Evolutionary conservation across 2,888 invertebrate species (phyloP), one percentile per base, ranked within the genome.

Genomic region (Macrophya alboannulata): DNA sequence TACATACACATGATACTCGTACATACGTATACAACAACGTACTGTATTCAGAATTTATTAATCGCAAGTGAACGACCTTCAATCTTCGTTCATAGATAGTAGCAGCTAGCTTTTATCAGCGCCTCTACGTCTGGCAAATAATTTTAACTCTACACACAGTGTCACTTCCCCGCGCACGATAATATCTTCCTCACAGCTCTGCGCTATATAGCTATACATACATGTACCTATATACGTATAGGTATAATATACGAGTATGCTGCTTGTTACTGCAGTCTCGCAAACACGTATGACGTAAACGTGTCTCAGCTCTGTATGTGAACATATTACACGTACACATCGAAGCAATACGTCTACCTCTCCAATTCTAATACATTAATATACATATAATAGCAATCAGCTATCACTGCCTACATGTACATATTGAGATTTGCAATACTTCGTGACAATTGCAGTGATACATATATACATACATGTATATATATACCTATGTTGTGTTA

Each of bases 81-180:
- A 55, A 71, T 81, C 62, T 81, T 48, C 37, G 43, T 62, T 21
- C 48, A 68, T 43, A 51, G 68, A 71, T 68, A 71, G 17, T 21
- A 25, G 51, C 31, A 17, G 31, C 10, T n/a, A 12, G 40, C 48
- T 21, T 83, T 83, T 71, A 83, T 83, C 83, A 83, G 83, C 83
- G 83, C 83, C 83, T 83, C 68, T 31, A 40, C 71, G 83, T 83
- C 83, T 83, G 83, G 83, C 68, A 83, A 83, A 83, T 83, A 65
- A 51, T 83, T 68, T 71, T 68, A 71, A 43, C 83, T 83, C 68
- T 43, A 59, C 59, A 51, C 62, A 40, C 21, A 59, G 37, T 72
- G 40, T 40, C n/a, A 40, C 71, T 40, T 40, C 43, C 37, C 31
- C 37, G 55, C 37, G 55, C 55, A 43, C 17, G 51, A 77, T 77